Conservation (phyloP, 1,140 invertebrate species). For the Temnothorax longispinosus region DNA sequence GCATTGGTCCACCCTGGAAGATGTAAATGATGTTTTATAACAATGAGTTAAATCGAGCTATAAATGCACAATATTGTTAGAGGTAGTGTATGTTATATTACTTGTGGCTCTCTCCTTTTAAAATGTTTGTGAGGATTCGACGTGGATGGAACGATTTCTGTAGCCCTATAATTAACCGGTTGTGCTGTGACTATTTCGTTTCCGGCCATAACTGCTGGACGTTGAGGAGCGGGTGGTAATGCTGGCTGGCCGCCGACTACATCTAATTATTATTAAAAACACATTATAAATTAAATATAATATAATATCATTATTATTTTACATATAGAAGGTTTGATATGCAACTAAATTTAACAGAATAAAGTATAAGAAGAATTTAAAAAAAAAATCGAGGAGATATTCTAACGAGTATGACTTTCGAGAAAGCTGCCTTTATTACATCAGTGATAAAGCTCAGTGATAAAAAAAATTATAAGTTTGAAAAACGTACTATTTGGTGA, state of each 20-base stretch:
- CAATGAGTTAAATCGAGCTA: background rate
- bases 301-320: background rate
- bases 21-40: background rate
- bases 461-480: background rate
- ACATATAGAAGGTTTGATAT: background rate
- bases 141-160: slow-evolving; percentile 86
- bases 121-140: slow-evolving; percentile 81
- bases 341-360: background rate
- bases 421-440: background rate
- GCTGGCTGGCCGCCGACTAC: slow-evolving; percentile 76
- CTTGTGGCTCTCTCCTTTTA: slow-evolving; percentile 77
- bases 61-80: background rate
- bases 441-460: background rate
- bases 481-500: slow-evolving; percentile 75
- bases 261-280: slow-evolving; percentile 52
- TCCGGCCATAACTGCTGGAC: slow-evolving; percentile 85
- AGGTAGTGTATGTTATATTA: slow-evolving; percentile 61
- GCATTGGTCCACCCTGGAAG: slow-evolving; percentile 52
- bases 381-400: background rate
- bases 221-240: slow-evolving; percentile 83
- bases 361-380: background rate
- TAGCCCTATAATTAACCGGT: slow-evolving; percentile 77
- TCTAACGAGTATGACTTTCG: background rate
- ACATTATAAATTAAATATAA: background rate
- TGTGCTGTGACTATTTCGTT: slow-evolving; percentile 86